These are phyloP conservation scores for Ladona fulva DNA, from an alignment of 1,140 invertebrate genomes.

Conservation along the genomic window DNA sequence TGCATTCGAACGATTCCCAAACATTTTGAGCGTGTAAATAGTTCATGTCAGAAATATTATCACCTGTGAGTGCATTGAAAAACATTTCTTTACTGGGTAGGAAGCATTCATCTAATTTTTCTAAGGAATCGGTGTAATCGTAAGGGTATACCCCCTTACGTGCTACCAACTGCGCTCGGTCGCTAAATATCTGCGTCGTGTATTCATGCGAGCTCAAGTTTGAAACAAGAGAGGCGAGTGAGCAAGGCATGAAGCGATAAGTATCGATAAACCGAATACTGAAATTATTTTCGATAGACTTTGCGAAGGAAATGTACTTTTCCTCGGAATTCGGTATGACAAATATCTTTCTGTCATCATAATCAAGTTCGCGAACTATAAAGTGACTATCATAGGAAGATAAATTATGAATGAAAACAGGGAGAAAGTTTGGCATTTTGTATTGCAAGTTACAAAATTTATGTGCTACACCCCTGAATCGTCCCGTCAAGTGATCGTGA, in stretches of 20 bases:
- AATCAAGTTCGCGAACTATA: slow-evolving; percentile 21
- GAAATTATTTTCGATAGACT: neutral
- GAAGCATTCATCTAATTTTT: slow-evolving; percentile 25
- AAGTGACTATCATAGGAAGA: slow-evolving; percentile 1
- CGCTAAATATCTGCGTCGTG: neutral
- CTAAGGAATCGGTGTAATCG: slow-evolving; percentile 26
- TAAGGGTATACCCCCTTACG: slow-evolving; percentile 27
- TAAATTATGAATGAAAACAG: too few species aligned
- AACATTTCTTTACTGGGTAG: slow-evolving; percentile 28
- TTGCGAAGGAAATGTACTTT: neutral
- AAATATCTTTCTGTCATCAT: slow-evolving; percentile 20
- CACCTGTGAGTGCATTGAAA: slow-evolving; percentile 21
- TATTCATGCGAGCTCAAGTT: neutral
- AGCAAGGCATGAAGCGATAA: neutral
- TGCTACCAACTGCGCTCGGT: neutral
- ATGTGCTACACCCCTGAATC: neutral
- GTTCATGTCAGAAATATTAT: neutral
- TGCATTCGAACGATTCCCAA: neutral
- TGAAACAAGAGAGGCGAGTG: neutral
- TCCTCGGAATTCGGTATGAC: slow-evolving; percentile 28
- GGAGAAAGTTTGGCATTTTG: slow-evolving; percentile 16
- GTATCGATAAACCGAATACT: neutral
- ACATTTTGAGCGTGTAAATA: neutral
- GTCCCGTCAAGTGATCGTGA: neutral
- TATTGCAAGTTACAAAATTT: slow-evolving; percentile 8